Conservation (phyloP, 2,888 invertebrate genomes). For the Limnephilus lunatus region DNA sequence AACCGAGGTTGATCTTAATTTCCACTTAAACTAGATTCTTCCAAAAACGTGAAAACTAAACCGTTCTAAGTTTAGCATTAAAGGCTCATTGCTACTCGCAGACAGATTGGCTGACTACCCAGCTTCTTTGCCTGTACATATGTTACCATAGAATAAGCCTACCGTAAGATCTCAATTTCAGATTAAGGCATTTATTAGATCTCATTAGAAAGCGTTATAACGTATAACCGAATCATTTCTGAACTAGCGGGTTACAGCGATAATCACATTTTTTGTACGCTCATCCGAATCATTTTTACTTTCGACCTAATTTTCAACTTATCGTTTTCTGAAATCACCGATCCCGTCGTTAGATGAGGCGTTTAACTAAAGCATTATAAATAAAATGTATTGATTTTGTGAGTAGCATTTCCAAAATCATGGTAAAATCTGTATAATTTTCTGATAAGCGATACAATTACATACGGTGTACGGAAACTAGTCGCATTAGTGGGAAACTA, state of each 20-base stretch:
- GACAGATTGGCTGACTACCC: neutral
- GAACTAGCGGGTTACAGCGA: neutral
- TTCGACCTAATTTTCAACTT: neutral
- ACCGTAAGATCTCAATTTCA: slow-evolving; percentile 3
- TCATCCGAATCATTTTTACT: neutral
- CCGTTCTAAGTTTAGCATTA: neutral
- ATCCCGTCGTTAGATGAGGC: neutral
- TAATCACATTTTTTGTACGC: slow-evolving; percentile 9
- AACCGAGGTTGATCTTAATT: neutral
- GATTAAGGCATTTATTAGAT: slow-evolving; percentile 11
- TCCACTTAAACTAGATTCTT: neutral
- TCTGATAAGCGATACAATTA: neutral
- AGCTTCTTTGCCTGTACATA: neutral
- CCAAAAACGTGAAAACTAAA: neutral
- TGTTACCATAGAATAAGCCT: neutral
- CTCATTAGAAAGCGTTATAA: slow-evolving; percentile 24
- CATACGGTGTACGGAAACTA: too few relatives aligned
- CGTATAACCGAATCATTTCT: neutral
- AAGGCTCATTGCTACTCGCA: neutral
- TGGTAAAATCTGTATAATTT: neutral
- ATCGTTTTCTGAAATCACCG: neutral
- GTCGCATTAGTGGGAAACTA: too few relatives aligned
- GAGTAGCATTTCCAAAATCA: neutral
- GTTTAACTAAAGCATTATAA: neutral
- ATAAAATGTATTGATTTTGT: neutral